Conservation (phyloP, 2,113 vertebrate species). For the Limnothrissa miodon region DNA sequence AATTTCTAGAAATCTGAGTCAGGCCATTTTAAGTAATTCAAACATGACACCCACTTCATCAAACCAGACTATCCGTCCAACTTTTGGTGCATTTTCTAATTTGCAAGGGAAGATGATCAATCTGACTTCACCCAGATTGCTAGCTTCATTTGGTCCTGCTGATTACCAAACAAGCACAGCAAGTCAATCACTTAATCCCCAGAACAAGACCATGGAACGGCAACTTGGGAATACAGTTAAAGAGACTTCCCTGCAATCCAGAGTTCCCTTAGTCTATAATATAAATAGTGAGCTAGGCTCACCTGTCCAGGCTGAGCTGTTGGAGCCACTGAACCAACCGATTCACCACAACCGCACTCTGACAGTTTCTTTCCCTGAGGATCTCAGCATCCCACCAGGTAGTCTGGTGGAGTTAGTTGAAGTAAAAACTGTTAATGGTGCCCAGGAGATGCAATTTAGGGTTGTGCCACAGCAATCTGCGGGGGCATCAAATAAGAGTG, state of each 20-base stretch:
- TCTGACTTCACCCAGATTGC: background rate
- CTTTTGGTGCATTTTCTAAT: background rate
- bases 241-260: background rate
- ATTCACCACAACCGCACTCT: constrained; percentile 82
- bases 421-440: constrained; percentile 86
- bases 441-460: constrained; percentile 86
- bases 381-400: constrained; percentile 84
- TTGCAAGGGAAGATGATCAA: background rate
- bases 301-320: constrained; percentile 73
- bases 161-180: background rate
- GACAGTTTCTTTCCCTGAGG: constrained; percentile 83
- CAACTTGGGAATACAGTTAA: background rate
- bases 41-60: background rate
- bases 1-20: background rate
- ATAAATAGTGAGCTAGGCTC: background rate
- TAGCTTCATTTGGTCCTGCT: background rate
- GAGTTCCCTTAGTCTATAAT: background rate
- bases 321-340: constrained; percentile 74
- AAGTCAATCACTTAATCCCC: background rate
- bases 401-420: constrained; percentile 92
- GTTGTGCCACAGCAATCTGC: constrained; percentile 75
- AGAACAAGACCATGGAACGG: background rate
- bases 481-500: constrained; percentile 49
- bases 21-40: background rate
- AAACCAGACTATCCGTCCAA: background rate